Percentiles rank a stretch among this genome's conserved stretches.
phyloP scores from a whole-genome alignment of 2,797 vertebrate species.

The Malurus leucopterus region DNA sequence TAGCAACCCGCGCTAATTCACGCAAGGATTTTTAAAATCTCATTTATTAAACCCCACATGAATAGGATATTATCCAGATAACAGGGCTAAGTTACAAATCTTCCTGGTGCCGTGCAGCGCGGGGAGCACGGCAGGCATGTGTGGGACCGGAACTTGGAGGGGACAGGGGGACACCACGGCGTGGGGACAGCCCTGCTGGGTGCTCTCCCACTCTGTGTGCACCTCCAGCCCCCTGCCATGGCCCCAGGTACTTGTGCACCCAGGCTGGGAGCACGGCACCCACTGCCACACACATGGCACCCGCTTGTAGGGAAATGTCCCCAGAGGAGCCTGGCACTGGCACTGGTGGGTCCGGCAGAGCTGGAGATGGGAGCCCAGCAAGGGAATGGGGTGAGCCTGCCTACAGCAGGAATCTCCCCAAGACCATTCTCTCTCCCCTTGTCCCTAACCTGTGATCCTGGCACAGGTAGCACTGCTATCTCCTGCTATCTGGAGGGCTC shows the following conservation, averaged over 20 bases:
- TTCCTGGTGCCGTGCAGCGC: not conserved
- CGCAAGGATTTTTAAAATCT: constrained; percentile 69
- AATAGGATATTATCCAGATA: constrained; percentile 52
- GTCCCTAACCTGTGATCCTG: rapidly evolving
- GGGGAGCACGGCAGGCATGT: not conserved
- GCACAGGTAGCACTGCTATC: rapidly evolving
- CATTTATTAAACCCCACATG: constrained; percentile 53
- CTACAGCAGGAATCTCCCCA: not conserved
- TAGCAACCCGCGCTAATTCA: constrained; percentile 69
- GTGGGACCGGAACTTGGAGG: not conserved
- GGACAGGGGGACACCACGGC: rapidly evolving
- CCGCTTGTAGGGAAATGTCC: not conserved
- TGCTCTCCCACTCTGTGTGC: rapidly evolving
- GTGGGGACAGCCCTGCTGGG: not conserved
- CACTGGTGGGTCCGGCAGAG: rapidly evolving
- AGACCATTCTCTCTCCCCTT: not conserved
- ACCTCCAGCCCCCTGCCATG: rapidly evolving
- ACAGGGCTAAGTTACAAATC: constrained; percentile 41
- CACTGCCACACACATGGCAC: no score
- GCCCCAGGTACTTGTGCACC: not conserved
- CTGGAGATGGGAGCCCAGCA: not conserved
- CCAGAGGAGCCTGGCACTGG: rapidly evolving
- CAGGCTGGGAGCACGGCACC: rapidly evolving
- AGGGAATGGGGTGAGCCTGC: not conserved
- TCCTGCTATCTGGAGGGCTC: not conserved